phyloP scores from a whole-genome alignment of 2,113 vertebrate genomes.

The Malurus elegans region DNA sequence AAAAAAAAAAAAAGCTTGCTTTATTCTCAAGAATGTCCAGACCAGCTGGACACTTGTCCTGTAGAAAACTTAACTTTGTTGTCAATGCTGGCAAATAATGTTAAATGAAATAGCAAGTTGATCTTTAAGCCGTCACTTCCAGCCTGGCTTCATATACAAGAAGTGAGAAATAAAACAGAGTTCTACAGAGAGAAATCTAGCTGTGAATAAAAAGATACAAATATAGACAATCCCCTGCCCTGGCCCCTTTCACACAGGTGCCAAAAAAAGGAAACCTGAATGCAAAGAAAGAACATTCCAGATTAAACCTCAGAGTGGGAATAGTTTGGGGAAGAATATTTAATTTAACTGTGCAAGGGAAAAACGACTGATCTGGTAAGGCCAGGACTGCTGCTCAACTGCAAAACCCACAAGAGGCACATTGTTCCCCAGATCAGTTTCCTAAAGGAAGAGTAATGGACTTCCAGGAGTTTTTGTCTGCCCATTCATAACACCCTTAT shows the following conservation, averaged over 20 bases:
- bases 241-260: not conserved
- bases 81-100: not conserved
- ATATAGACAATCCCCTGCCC: rapidly evolving
- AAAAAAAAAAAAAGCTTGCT: no score
- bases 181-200: not conserved
- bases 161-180: not conserved
- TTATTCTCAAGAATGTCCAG: not conserved
- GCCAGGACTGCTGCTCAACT: not conserved
- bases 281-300: not conserved
- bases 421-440: not conserved
- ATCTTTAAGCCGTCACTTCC: not conserved
- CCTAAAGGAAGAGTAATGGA: not conserved
- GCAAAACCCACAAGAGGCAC: not conserved
- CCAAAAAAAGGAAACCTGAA: not conserved
- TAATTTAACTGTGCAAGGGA: not conserved
- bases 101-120: not conserved
- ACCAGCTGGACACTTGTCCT: not conserved
- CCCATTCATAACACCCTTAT: not conserved
- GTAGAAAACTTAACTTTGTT: not conserved
- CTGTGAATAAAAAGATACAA: not conserved
- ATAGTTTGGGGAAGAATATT: not conserved
- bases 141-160: not conserved
- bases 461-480: not conserved
- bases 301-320: not conserved
- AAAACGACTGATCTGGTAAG: not conserved